Evolutionary conservation across 2,888 invertebrate species (phyloP).

Genomic region (Hydrotaea diabolus): DNA sequence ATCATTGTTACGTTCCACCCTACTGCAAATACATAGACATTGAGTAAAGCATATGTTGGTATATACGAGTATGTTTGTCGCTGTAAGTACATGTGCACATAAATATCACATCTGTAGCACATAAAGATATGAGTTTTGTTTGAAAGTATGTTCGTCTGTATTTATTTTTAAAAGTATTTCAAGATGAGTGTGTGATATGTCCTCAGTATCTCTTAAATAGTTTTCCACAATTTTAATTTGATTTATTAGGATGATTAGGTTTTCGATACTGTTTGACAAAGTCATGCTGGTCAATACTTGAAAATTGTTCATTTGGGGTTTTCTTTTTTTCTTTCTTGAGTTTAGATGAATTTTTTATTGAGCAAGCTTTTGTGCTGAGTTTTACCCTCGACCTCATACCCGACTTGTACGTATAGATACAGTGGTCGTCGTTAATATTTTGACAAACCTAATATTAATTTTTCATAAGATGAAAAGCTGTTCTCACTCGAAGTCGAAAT

Average conservation of each 20-base stretch:
- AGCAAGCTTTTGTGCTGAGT: background rate
- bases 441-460: too few relatives aligned
- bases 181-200: background rate
- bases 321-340: background rate
- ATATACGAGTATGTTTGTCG: too few relatives aligned
- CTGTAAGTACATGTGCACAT: too few relatives aligned
- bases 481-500: too few relatives aligned
- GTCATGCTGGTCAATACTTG: slow-evolving; percentile 51
- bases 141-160: background rate
- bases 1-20: too few relatives aligned
- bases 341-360: background rate
- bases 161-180: slow-evolving; percentile 39
- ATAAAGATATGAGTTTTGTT: background rate
- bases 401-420: background rate
- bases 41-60: too few relatives aligned
- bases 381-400: background rate
- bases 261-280: slow-evolving; percentile 52
- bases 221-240: slow-evolving; percentile 56
- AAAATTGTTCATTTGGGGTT: slow-evolving; percentile 40
- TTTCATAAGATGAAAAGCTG: too few relatives aligned
- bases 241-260: slow-evolving; percentile 60
- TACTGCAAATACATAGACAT: too few relatives aligned
- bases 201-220: slow-evolving; percentile 13
- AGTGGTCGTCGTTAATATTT: background rate
- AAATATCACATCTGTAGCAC: background rate